Conservation (phyloP, 2,888 invertebrate species). For the Ophioninae sp. region DNA sequence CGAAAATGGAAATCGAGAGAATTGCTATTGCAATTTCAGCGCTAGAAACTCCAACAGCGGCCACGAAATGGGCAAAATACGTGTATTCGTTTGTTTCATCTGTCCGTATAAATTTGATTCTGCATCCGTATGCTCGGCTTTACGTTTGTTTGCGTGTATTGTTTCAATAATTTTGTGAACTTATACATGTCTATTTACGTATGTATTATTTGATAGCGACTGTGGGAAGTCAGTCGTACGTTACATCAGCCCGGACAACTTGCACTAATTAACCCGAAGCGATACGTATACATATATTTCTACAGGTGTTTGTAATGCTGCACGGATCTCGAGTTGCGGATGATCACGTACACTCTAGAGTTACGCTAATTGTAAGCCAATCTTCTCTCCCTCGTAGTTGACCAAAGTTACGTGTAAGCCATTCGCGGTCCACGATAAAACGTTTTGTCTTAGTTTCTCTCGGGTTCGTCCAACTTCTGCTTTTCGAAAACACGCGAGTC, state of each 20-base stretch:
- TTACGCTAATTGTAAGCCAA: constrained; percentile 55
- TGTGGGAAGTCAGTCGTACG: constrained; percentile 24
- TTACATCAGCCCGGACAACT: constrained; percentile 53
- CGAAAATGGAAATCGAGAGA: too few relatives aligned
- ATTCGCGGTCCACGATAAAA: not conserved
- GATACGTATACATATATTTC: constrained; percentile 22
- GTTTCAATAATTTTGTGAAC: not conserved
- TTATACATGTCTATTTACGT: constrained; percentile 2
- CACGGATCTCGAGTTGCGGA: constrained; percentile 26
- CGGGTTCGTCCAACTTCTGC: not conserved
- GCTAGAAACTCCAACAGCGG: too few relatives aligned
- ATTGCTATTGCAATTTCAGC: too few relatives aligned
- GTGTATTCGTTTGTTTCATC: not conserved
- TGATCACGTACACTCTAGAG: constrained; percentile 32
- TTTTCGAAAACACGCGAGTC: not conserved
- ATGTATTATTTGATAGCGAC: constrained; percentile 46
- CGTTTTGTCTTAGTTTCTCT: not conserved
- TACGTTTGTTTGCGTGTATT: not conserved
- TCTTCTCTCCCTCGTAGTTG: not conserved
- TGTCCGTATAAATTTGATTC: not conserved
- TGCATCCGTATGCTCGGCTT: not conserved
- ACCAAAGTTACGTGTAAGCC: constrained; percentile 23
- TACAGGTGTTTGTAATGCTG: constrained; percentile 24
- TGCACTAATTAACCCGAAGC: constrained; percentile 47
- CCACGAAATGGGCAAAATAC: not conserved